phyloP scores from a whole-genome alignment of 2,113 vertebrate genomes.

The Xenus cinereus region DNA sequence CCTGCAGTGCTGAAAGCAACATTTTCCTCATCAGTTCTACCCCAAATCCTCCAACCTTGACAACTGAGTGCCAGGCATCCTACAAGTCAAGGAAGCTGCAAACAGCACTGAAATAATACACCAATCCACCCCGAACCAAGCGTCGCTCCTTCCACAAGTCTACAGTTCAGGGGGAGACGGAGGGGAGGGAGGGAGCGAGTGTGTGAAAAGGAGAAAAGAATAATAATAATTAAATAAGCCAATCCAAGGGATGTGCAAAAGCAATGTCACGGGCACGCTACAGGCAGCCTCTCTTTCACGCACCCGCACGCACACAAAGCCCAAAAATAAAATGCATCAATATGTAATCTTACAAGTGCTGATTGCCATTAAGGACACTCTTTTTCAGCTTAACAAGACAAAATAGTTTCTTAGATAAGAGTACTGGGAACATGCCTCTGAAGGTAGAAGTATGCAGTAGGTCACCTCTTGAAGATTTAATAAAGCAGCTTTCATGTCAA shows the following conservation, averaged over 20 bases:
- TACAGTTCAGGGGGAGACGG: background rate
- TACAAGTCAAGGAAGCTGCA: background rate
- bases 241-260: slow-evolving; percentile 63
- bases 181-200: background rate
- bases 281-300: slow-evolving; percentile 35
- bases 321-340: slow-evolving; percentile 64
- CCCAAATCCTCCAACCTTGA: background rate
- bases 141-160: background rate
- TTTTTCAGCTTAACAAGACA: slow-evolving; percentile 73
- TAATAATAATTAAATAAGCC: slow-evolving; percentile 36
- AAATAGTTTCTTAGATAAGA: slow-evolving; percentile 68
- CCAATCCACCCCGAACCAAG: background rate
- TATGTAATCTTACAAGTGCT: slow-evolving; percentile 70
- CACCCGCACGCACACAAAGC: slow-evolving; percentile 34
- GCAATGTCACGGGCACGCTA: slow-evolving; percentile 52
- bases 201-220: background rate
- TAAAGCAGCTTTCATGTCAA: slow-evolving; percentile 97
- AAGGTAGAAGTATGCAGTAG: slow-evolving; percentile 76
- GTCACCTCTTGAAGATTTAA: slow-evolving; percentile 78
- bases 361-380: slow-evolving; percentile 78
- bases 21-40: background rate
- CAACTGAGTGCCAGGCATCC: background rate
- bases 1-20: slow-evolving; percentile 34
- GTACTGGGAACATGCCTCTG: slow-evolving; percentile 73
- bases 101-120: slow-evolving; percentile 11